Evolutionary conservation across 2,888 invertebrate genomes (phyloP), one percentile per base, ranked within the genome.

Genomic region (Meteorus cinctellus): DNA sequence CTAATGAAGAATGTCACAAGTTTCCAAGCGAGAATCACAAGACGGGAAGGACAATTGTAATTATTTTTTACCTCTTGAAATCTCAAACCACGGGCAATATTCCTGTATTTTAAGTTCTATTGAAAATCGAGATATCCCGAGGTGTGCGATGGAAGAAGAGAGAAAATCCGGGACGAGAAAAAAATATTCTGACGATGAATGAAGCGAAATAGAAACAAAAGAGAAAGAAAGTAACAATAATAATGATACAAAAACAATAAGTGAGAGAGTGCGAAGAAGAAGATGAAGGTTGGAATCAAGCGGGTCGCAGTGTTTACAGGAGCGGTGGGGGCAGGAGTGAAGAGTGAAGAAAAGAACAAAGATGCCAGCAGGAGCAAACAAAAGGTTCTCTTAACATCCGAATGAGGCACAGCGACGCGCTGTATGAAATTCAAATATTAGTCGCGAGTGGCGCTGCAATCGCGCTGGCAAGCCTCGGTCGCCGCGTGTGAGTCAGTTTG

Each of bases 401-500:
- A 63, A 72, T 63, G 71, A 36, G 67, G 34, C 31, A 45, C 65
- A 76, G 60, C 62, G 60, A 72, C 72, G 71, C 72, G 36, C 24
- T 19, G 16, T 8, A 36, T 48, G 24, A 19, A 69, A 41, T 77
- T 75, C 48, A 27, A 31, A 70, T 72, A 79, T 79, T 76, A 80
- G 80, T 83, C 86, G 78, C 72, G 59, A 79, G 82, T 73, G 78
- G 86, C 86, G 86, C 84, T 73, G 63, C 82, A 79, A 77, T 86
- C 86, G 86, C 81, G 79, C 72, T 75, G 82, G 81, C 80, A 80
- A 81, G 81, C 82, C 80, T 82, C 81, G 77, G 76, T 74, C 70
- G 78, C 79, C 80, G 81, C 83, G 77, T 74, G 82, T 67, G 81
- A 78, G 78, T 87, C 86, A 87, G 88, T 87, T 81, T 81, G 85